Percentiles rank a stretch among this genome's conserved stretches.
Conservation (phyloP, 2,797 vertebrate species). For the Taeniopygia guttata region DNA sequence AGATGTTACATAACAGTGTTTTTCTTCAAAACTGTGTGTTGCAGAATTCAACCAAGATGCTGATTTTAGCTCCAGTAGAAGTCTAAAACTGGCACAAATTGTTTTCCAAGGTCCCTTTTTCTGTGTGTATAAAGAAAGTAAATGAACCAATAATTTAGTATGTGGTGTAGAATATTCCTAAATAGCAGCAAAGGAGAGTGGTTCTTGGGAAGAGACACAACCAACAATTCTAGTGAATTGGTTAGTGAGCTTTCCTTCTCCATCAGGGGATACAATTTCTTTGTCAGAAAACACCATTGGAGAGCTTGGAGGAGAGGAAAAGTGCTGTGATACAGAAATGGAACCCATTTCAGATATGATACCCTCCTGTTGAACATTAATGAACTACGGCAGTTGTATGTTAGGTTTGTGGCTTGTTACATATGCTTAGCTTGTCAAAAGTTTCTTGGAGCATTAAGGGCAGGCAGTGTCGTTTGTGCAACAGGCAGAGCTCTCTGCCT, state of each 20-base stretch:
- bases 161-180: background rate
- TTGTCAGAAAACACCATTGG: background rate
- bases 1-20: background rate
- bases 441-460: background rate
- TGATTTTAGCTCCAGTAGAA: background rate
- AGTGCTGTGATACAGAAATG: background rate
- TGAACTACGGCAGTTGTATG: background rate
- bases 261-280: background rate
- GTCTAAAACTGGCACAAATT: background rate
- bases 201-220: background rate
- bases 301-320: background rate
- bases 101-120: background rate
- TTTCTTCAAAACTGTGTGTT: background rate
- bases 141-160: background rate
- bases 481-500: background rate
- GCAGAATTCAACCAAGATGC: background rate
- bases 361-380: background rate
- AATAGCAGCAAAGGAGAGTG: background rate
- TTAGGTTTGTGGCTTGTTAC: background rate
- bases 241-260: background rate
- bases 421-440: background rate
- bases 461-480: background rate
- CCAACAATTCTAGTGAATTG: rapidly evolving
- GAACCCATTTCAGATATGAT: background rate
- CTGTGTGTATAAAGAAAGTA: background rate